These are phyloP conservation scores for Martes flavigula DNA, from an alignment of 2,797 vertebrate species.

Conservation along the genomic window DNA sequence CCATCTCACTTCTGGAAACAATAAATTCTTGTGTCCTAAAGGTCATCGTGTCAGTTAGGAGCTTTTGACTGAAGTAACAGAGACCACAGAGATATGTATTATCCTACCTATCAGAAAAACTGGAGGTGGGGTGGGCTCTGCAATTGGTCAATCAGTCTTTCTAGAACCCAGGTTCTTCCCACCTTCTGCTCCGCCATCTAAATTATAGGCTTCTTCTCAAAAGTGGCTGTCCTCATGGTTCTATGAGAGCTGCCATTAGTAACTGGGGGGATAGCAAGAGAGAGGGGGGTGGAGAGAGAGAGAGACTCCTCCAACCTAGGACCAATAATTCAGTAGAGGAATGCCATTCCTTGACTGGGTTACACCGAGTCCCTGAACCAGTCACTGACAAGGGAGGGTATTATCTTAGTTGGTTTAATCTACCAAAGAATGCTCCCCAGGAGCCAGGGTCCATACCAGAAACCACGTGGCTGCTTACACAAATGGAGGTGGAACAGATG, in stretches of 20 bases:
- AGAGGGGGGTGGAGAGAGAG: background rate
- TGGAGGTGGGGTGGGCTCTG: background rate
- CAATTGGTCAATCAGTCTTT: background rate
- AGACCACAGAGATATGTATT: background rate
- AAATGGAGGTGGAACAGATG: background rate
- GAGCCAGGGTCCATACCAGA: background rate
- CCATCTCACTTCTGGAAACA: background rate
- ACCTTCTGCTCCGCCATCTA: background rate
- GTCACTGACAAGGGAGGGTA: background rate
- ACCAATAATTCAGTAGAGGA: background rate
- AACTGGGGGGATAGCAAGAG: background rate
- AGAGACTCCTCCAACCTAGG: background rate
- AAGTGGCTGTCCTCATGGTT: background rate
- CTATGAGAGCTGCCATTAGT: background rate
- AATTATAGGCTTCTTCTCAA: background rate
- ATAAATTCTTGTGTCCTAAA: background rate
- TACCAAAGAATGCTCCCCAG: background rate
- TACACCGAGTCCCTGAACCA: background rate
- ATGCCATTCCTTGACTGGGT: background rate
- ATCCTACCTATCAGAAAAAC: background rate
- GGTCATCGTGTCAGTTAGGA: background rate
- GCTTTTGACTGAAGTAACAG: background rate
- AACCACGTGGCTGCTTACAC: background rate
- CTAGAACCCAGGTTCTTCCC: background rate
- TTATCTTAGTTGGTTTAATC: background rate